Evolutionary conservation across 2,888 invertebrate genomes (phyloP).

Genomic region (Mantis religiosa): DNA sequence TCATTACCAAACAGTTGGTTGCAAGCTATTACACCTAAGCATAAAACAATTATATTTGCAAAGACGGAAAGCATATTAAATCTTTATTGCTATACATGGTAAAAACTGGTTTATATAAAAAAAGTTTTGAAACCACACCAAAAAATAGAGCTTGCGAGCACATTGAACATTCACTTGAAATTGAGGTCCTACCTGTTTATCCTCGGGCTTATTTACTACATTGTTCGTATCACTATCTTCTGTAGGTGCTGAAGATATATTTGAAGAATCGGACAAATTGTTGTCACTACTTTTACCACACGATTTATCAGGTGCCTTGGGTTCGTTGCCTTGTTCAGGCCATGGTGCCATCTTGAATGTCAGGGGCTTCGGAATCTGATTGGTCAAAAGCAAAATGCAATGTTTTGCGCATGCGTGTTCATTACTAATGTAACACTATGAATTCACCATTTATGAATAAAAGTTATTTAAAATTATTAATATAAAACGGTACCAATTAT

Average conservation of each 20-base stretch:
- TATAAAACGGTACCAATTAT: background rate
- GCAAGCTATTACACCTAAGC: background rate
- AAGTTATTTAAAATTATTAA: background rate
- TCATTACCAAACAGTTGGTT: background rate
- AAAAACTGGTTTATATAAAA: background rate
- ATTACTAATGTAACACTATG: background rate
- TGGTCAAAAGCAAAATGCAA: constrained; percentile 34
- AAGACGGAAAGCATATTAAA: background rate
- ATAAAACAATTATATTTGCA: background rate
- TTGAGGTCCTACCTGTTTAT: constrained; percentile 29
- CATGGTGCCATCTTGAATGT: constrained; percentile 68
- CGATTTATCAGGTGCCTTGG: constrained; percentile 68
- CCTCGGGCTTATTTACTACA: constrained; percentile 26
- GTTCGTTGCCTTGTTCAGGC: constrained; percentile 71
- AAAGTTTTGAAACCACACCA: background rate
- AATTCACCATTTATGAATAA: background rate
- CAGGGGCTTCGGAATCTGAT: constrained; percentile 32
- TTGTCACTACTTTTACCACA: constrained; percentile 44
- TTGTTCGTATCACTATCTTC: constrained; percentile 26
- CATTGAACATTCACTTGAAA: background rate
- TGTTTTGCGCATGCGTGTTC: constrained; percentile 26
- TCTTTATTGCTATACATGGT: background rate
- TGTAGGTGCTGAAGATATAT: constrained; percentile 23
- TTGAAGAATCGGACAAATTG: constrained; percentile 22
- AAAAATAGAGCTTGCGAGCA: background rate